phyloP scores from a whole-genome alignment of 2,797 vertebrate species.

The Aulostomus chinensis region DNA sequence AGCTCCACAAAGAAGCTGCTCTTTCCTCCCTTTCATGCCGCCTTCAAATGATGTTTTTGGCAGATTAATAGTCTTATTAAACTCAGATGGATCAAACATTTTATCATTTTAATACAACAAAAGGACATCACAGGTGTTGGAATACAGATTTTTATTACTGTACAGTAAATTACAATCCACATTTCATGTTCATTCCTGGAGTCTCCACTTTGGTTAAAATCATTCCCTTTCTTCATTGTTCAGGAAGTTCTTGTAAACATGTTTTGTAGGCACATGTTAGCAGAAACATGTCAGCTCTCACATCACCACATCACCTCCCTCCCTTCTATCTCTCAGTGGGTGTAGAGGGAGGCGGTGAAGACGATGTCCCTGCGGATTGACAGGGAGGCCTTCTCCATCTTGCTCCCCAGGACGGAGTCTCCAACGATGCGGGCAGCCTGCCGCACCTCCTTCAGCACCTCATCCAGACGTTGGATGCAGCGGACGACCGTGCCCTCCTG shows the following conservation, averaged over 20 bases:
- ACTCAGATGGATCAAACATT: not conserved
- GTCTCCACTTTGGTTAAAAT: conserved; percentile 56
- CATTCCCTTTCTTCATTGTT: conserved; percentile 18
- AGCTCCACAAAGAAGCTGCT: conserved; percentile 7
- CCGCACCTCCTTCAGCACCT: conserved; percentile 90
- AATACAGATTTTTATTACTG: conserved; percentile 69
- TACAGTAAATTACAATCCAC: conserved; percentile 74
- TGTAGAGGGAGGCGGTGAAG: conserved; percentile 93
- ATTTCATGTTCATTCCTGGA: not conserved
- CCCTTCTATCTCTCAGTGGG: conserved; percentile 80
- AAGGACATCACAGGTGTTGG: not conserved
- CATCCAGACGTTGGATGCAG: conserved; percentile 92
- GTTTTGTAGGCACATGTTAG: conserved; percentile 51
- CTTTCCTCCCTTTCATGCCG: not conserved
- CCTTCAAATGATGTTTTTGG: not conserved
- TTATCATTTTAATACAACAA: no score
- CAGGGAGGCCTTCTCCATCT: conserved; percentile 91
- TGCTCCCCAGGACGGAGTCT: conserved; percentile 89
- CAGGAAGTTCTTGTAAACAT: conserved; percentile 58
- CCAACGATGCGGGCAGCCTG: conserved; percentile 90
- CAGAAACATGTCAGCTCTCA: conserved; percentile 6
- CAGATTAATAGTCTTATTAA: no score
- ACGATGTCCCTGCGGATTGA: conserved; percentile 92
- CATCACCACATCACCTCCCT: not conserved
- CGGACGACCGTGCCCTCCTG: conserved; percentile 93